These are phyloP conservation scores for Amphipoea oculea DNA, from an alignment of 2,888 invertebrate species.

Conservation along the genomic window DNA sequence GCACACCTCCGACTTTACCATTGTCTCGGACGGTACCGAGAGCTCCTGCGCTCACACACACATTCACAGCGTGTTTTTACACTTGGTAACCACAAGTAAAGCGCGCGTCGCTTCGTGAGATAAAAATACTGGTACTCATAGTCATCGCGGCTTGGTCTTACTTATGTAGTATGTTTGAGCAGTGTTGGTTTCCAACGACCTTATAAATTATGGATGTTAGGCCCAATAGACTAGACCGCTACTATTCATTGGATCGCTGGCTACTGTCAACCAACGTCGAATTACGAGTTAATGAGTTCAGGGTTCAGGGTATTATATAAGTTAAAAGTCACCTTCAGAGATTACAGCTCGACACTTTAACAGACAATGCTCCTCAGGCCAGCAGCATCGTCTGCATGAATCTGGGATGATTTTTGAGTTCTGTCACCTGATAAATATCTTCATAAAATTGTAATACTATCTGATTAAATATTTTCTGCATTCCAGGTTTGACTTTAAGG, in stretches of 20 bases:
- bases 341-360: not conserved
- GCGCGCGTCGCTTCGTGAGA: too few species aligned
- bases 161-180: not conserved
- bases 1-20: too few species aligned
- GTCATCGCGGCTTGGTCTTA: not conserved
- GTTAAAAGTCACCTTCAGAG: not conserved
- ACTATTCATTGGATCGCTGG: not conserved
- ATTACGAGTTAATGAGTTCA: not conserved
- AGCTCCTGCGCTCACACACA: too few species aligned
- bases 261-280: not conserved
- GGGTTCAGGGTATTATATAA: not conserved
- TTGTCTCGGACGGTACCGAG: too few species aligned
- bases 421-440: not conserved
- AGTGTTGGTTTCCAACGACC: not conserved
- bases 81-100: too few species aligned
- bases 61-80: too few species aligned
- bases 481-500: conserved; percentile 99
- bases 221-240: not conserved
- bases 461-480: conserved; percentile 55
- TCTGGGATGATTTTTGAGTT: too few species aligned
- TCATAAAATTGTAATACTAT: not conserved
- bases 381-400: not conserved
- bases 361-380: too few species aligned
- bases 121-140: too few species aligned
- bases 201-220: not conserved